Evolutionary conservation across 2,888 invertebrate genomes (phyloP).

Genomic region (Agrochola lota): DNA sequence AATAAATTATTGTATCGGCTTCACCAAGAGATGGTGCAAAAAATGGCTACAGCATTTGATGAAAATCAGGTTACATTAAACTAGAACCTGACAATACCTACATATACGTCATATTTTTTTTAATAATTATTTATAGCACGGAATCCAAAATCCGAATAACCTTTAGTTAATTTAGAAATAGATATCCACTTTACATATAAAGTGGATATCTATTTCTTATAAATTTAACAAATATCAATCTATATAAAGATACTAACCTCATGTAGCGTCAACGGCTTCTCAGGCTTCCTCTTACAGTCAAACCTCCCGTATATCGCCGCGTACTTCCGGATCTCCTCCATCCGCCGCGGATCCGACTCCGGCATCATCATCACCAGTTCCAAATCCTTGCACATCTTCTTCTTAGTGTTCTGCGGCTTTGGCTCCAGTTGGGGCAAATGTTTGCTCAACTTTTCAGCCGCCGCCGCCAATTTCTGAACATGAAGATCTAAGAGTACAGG

Average conservation of each 20-base stretch:
- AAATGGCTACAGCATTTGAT: background rate
- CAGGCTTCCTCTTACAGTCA: constrained; percentile 98
- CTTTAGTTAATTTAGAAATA: too few relatives aligned
- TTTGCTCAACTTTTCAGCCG: constrained; percentile 95
- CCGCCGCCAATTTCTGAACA: constrained; percentile 95
- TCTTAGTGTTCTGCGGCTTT: constrained; percentile 97
- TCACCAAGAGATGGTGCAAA: background rate
- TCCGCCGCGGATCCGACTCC: constrained; percentile 95
- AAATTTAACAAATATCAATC: background rate
- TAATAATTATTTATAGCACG: too few relatives aligned
- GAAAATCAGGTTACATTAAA: background rate
- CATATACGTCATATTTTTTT: too few relatives aligned
- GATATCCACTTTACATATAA: too few relatives aligned
- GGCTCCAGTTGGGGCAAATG: constrained; percentile 96
- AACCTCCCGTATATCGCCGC: constrained; percentile 99
- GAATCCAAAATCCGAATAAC: too few relatives aligned
- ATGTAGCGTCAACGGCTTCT: constrained; percentile 98
- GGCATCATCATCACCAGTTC: constrained; percentile 98
- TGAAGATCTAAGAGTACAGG: constrained; percentile 96
- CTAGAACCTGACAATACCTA: background rate
- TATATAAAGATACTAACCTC: constrained; percentile 91
- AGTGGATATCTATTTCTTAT: background rate
- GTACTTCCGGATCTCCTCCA: constrained; percentile 98
- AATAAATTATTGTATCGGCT: background rate
- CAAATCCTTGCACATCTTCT: constrained; percentile 97